Evolutionary conservation across 2,113 vertebrate genomes (phyloP).

Genomic region (Rhinolophus sinicus): DNA sequence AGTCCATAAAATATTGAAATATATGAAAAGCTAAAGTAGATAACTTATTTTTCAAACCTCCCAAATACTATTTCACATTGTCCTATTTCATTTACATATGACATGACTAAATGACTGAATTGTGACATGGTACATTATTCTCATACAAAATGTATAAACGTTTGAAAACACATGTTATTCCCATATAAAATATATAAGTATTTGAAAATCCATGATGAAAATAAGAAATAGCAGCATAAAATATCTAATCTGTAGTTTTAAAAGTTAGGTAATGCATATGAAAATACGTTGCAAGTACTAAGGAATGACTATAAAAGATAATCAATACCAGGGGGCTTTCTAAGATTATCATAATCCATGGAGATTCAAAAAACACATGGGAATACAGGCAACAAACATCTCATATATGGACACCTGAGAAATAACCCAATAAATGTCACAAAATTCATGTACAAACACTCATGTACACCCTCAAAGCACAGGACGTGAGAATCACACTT

Average conservation of each 20-base stretch:
- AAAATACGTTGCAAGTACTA: constrained; percentile 39
- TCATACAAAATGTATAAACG: constrained; percentile 39
- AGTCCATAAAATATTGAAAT: constrained; percentile 52
- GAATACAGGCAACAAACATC: constrained; percentile 44
- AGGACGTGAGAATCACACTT: constrained; percentile 50
- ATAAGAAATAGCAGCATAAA: constrained; percentile 41
- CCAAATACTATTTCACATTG: constrained; percentile 20
- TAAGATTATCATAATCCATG: constrained; percentile 56
- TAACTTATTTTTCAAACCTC: constrained; percentile 38
- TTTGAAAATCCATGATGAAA: constrained; percentile 75
- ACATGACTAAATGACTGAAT: constrained; percentile 17
- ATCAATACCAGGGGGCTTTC: not conserved
- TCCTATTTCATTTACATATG: constrained; percentile 25
- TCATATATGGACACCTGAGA: constrained; percentile 45
- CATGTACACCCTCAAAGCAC: constrained; percentile 52
- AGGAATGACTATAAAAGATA: not conserved
- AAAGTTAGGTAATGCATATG: constrained; percentile 43
- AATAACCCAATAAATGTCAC: constrained; percentile 17
- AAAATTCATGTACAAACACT: constrained; percentile 49
- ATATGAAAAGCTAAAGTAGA: constrained; percentile 1
- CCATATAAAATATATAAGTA: constrained; percentile 31
- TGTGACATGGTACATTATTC: constrained; percentile 5
- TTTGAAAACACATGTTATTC: constrained; percentile 44
- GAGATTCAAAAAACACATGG: constrained; percentile 73
- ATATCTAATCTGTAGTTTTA: not conserved